Percentiles rank a stretch among this genome's conserved stretches.
Conservation (phyloP, 2,888 invertebrate genomes). For the Phania funesta region DNA sequence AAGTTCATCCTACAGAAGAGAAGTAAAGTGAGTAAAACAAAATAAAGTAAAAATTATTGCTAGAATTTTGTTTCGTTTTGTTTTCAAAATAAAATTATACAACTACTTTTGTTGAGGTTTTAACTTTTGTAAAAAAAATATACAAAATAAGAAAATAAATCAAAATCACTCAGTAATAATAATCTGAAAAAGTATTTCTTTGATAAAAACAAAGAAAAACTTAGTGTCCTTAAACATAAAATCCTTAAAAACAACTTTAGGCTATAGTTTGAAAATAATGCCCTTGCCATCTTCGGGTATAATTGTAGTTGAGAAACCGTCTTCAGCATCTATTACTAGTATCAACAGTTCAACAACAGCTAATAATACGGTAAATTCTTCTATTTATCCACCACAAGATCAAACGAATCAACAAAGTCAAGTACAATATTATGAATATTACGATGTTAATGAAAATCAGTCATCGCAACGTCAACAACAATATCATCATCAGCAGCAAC, state of each 20-base stretch:
- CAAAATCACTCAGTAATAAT: not conserved
- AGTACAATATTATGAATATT: constrained; percentile 70
- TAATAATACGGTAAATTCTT: constrained; percentile 47
- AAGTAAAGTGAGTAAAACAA: constrained; percentile 50
- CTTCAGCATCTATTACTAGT: constrained; percentile 55
- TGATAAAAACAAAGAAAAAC: not conserved
- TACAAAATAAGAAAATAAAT: not conserved
- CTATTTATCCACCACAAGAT: constrained; percentile 56
- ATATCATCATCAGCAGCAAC: constrained; percentile 49
- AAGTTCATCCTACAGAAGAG: not conserved
- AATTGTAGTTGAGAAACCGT: constrained; percentile 76
- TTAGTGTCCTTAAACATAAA: constrained; percentile 9
- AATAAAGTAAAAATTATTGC: constrained; percentile 17
- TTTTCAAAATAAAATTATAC: constrained; percentile 8
- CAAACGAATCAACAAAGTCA: constrained; percentile 67
- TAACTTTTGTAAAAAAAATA: constrained; percentile 7
- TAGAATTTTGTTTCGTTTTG: constrained; percentile 37
- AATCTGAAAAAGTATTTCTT: constrained; percentile 21
- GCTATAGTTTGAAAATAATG: constrained; percentile 68
- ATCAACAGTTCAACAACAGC: constrained; percentile 62
- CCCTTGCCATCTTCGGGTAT: constrained; percentile 76
- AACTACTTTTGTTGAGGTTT: not conserved
- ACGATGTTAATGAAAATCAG: constrained; percentile 70
- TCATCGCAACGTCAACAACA: constrained; percentile 68
- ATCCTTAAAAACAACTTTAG: constrained; percentile 8